Percentiles rank a stretch among this genome's conserved stretches.
Conservation (phyloP, 2,888 invertebrate species). For the Hermaeophaga mercurialis region DNA sequence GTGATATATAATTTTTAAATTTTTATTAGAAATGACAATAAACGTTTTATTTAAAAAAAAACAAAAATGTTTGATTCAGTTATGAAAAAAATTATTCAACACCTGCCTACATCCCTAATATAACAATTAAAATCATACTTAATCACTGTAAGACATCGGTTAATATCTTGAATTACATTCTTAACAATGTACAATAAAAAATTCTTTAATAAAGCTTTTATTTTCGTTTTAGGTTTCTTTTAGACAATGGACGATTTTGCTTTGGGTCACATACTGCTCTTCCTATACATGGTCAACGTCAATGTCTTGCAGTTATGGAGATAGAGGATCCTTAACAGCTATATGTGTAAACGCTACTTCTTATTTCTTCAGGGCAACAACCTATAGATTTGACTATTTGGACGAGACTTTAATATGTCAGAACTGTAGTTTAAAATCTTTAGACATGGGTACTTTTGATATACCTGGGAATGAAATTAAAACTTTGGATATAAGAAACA, state of each 20-base stretch:
- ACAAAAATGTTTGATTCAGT: too few relatives aligned
- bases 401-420: constrained; percentile 53
- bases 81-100: too few relatives aligned
- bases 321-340: constrained; percentile 53
- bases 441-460: constrained; percentile 51
- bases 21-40: too few relatives aligned
- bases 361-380: constrained; percentile 47
- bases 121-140: too few relatives aligned
- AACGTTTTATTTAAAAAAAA: too few relatives aligned
- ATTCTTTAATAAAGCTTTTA: too few relatives aligned
- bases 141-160: too few relatives aligned
- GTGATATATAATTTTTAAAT: too few relatives aligned
- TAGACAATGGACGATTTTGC: neutral
- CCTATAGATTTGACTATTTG: constrained; percentile 53
- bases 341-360: constrained; percentile 51
- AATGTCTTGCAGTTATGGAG: constrained; percentile 52
- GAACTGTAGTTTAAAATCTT: constrained; percentile 45
- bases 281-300: neutral
- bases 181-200: too few relatives aligned
- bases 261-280: neutral
- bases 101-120: too few relatives aligned
- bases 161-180: too few relatives aligned
- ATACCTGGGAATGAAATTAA: constrained; percentile 52
- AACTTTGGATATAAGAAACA: constrained; percentile 44
- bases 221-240: neutral